phyloP scores from a whole-genome alignment of 2,888 invertebrate species.

The Parnassius orleans region DNA sequence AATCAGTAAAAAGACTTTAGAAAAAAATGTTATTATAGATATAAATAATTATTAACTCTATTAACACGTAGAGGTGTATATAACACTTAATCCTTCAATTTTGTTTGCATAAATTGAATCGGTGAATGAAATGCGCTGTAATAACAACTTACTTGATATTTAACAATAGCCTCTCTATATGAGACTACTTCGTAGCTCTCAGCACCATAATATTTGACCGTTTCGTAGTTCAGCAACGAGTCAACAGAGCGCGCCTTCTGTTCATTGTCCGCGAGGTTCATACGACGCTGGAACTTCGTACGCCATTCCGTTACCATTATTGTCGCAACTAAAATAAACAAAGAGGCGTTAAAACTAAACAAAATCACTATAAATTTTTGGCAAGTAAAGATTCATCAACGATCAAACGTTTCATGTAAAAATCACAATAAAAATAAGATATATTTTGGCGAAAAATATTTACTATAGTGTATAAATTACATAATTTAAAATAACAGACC shows the following conservation, averaged over 20 bases:
- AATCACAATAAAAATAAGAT: too few relatives aligned
- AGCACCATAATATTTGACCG: conserved; percentile 98
- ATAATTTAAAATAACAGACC: too few relatives aligned
- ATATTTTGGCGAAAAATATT: too few relatives aligned
- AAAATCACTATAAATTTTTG: too few relatives aligned
- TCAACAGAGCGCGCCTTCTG: conserved; percentile 96
- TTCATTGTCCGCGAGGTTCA: conserved; percentile 97
- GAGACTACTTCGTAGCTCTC: conserved; percentile 94
- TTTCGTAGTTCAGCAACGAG: conserved; percentile 98
- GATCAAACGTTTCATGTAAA: not conserved
- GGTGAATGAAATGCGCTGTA: not conserved
- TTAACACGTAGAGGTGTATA: too few relatives aligned
- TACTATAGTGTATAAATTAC: too few relatives aligned
- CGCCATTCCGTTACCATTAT: conserved; percentile 98
- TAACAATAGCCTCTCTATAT: conserved; percentile 91
- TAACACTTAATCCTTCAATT: too few relatives aligned
- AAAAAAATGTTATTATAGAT: too few relatives aligned
- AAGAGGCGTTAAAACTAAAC: too few relatives aligned
- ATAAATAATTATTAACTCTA: too few relatives aligned
- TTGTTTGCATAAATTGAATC: too few relatives aligned
- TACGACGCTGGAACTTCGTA: conserved; percentile 95
- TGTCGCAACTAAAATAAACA: conserved; percentile 84
- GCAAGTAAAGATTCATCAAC: conserved; percentile 30
- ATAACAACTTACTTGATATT: conserved; percentile 85
- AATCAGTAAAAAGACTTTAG: too few relatives aligned